These are phyloP conservation scores for Drosophila ustulata DNA, from an alignment of 2,888 invertebrate genomes.

Conservation along the genomic window DNA sequence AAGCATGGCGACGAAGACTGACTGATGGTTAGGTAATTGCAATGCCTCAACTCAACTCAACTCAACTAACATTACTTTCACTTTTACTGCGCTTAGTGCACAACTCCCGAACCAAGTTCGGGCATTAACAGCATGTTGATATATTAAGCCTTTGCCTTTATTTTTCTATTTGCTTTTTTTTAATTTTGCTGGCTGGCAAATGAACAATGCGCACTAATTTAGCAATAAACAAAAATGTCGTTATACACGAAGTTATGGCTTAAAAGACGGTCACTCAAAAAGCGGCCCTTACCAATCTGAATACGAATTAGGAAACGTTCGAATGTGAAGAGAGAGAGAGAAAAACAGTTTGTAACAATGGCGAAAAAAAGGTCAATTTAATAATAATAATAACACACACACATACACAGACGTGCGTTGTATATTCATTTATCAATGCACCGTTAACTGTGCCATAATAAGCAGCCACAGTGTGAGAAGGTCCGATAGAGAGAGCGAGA, in stretches of 20 bases:
- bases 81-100: conserved; percentile 48
- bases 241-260: conserved; percentile 43
- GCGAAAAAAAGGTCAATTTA: conserved; percentile 79
- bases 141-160: conserved; percentile 16
- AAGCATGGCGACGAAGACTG: conserved; percentile 21
- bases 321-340: conserved; percentile 29
- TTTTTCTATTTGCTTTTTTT: conserved; percentile 11
- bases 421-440: conserved; percentile 65
- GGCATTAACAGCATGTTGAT: conserved; percentile 13
- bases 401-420: conserved; percentile 12
- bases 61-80: conserved; percentile 47
- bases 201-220: conserved; percentile 68
- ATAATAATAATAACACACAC: conserved; percentile 59
- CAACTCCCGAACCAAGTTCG: conserved; percentile 13
- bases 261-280: conserved; percentile 48
- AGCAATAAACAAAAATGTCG: conserved; percentile 58
- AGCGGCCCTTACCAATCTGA: conserved; percentile 49
- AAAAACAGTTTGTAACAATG: conserved; percentile 43
- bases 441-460: conserved; percentile 77
- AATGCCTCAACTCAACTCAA: conserved; percentile 26
- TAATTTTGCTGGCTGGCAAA: neutral
- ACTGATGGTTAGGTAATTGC: conserved; percentile 58
- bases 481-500: conserved; percentile 1
- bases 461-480: conserved; percentile 8
- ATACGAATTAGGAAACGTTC: conserved; percentile 65